A percentile compares a stretch with the other conserved stretches of the same genome.
Evolutionary conservation across 2,113 vertebrate species (phyloP).

Genomic region (Sorex araneus): DNA sequence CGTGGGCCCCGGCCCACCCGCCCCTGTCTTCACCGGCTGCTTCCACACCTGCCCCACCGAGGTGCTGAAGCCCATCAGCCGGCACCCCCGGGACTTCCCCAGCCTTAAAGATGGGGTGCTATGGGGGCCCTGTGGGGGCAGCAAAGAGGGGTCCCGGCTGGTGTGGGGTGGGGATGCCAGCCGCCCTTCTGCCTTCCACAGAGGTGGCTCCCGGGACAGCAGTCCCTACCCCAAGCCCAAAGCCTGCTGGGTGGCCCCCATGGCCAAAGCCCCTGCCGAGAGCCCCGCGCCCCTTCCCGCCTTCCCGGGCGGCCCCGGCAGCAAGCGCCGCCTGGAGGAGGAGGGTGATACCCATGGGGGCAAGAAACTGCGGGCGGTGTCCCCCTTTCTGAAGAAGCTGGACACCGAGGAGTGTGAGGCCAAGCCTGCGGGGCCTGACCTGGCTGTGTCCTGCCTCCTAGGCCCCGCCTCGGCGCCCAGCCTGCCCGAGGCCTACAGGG

Average conservation of each 20-base stretch:
- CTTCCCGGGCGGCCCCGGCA: slow-evolving; percentile 28
- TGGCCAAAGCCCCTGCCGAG: slow-evolving; percentile 64
- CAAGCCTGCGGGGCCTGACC: not conserved
- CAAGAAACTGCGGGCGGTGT: slow-evolving; percentile 61
- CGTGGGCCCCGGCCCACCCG: rapidly evolving
- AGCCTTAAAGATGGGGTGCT: slow-evolving; percentile 76
- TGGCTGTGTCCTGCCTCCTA: slow-evolving; percentile 42
- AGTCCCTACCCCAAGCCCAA: slow-evolving; percentile 66
- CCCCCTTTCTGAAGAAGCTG: slow-evolving; percentile 75
- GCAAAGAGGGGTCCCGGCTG: slow-evolving; percentile 65
- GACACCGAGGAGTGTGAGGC: slow-evolving; percentile 16
- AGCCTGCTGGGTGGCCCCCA: slow-evolving; percentile 86
- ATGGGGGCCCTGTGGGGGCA: not conserved
- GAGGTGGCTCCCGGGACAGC: slow-evolving; percentile 45
- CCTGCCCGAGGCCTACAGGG: slow-evolving; percentile 78
- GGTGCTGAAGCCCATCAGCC: slow-evolving; percentile 74
- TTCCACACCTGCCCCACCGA: slow-evolving; percentile 80
- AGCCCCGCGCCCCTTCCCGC: not conserved
- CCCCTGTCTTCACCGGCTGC: slow-evolving; percentile 81
- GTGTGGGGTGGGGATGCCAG: slow-evolving; percentile 74
- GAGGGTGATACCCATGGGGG: slow-evolving; percentile 35
- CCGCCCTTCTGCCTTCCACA: slow-evolving; percentile 81
- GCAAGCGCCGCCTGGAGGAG: slow-evolving; percentile 60
- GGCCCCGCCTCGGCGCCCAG: slow-evolving; percentile 64
- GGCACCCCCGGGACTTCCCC: slow-evolving; percentile 81